Percentiles rank a stretch among this genome's conserved stretches.
Conservation (phyloP, 1,140 invertebrate genomes). For the Propsilocerus akamusi region DNA sequence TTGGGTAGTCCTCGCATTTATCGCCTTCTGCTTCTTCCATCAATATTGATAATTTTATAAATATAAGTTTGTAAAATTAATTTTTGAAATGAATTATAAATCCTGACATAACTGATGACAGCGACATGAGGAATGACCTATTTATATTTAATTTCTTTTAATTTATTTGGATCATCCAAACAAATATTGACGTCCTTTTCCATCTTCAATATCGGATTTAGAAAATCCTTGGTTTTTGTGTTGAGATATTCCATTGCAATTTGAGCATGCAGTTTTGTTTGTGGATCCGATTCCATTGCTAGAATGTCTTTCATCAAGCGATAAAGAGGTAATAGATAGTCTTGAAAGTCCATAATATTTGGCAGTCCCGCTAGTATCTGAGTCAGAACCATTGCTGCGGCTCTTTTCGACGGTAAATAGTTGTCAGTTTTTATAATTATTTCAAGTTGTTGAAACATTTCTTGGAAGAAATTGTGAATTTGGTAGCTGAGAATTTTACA, state of each 20-base stretch:
- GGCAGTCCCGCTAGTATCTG: slow-evolving; percentile 48
- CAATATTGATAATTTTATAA: no score
- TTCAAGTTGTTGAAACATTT: slow-evolving; percentile 44
- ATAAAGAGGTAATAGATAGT: slow-evolving; percentile 42
- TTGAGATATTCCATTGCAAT: slow-evolving; percentile 50
- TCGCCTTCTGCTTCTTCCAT: no score
- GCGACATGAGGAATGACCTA: no score
- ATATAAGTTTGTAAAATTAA: no score
- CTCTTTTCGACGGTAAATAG: slow-evolving; percentile 42
- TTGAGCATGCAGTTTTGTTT: slow-evolving; percentile 44
- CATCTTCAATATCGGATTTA: slow-evolving; percentile 32
- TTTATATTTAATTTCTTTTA: neutral
- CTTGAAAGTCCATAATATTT: slow-evolving; percentile 36
- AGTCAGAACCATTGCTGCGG: slow-evolving; percentile 46
- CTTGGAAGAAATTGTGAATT: slow-evolving; percentile 41
- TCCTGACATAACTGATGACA: no score
- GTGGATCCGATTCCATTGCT: slow-evolving; percentile 38
- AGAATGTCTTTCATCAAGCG: slow-evolving; percentile 38
- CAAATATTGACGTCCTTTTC: slow-evolving; percentile 36
- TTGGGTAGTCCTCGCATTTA: no score
- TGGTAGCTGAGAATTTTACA: slow-evolving; percentile 53
- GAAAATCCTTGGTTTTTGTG: slow-evolving; percentile 34
- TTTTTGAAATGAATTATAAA: no score
- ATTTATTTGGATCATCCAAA: neutral
- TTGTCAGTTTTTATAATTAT: slow-evolving; percentile 39